A percentile compares a stretch with the other conserved stretches of the same genome.
Evolutionary conservation across 2,797 vertebrate genomes (phyloP).

Genomic region (Orientallactaga sibirica): DNA sequence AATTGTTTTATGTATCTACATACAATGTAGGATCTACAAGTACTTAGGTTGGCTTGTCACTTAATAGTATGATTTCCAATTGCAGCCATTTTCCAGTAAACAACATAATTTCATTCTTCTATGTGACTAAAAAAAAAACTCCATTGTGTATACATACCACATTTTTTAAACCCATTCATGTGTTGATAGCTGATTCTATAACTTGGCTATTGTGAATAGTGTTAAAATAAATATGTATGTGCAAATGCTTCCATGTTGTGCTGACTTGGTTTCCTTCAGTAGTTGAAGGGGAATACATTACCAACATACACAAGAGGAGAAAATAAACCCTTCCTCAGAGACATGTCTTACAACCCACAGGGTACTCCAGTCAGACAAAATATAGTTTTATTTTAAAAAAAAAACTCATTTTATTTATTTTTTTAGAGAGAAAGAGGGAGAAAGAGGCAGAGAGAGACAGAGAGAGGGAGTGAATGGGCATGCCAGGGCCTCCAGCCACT

Average conservation of each 20-base stretch:
- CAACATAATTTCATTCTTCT: neutral
- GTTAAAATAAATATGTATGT: neutral
- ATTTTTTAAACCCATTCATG: neutral
- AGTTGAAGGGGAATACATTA: too few relatives aligned
- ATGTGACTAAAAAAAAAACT: neutral
- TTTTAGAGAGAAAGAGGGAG: accelerated
- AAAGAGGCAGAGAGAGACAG: too few relatives aligned
- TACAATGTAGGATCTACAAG: neutral
- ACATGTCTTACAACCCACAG: too few relatives aligned
- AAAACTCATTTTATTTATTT: too few relatives aligned
- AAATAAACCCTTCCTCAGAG: too few relatives aligned
- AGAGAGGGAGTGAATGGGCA: too few relatives aligned
- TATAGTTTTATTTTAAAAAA: neutral
- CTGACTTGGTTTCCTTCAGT: neutral
- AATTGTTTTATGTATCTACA: too few relatives aligned
- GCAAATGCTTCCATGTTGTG: too few relatives aligned
- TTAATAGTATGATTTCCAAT: neutral
- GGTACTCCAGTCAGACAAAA: neutral
- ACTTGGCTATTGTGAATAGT: neutral
- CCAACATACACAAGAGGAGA: too few relatives aligned
- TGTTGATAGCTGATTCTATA: neutral
- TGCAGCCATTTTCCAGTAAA: neutral
- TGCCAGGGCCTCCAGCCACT: too few relatives aligned
- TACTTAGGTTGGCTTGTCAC: neutral
- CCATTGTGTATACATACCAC: neutral